phyloP scores from a whole-genome alignment of 2,113 vertebrate genomes.

The Agapornis roseicollis region DNA sequence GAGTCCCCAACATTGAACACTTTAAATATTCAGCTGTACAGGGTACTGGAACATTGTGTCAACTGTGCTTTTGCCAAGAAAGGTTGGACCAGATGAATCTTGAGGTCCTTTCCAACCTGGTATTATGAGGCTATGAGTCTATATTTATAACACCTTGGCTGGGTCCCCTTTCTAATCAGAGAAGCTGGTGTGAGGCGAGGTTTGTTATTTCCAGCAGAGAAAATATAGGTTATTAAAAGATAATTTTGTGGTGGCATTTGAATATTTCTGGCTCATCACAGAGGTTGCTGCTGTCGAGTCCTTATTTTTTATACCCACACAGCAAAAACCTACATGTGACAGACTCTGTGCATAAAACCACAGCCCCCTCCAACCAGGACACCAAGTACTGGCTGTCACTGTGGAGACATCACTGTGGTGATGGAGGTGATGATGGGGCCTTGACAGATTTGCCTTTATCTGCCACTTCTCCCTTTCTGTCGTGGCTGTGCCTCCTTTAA shows the following conservation, averaged over 20 bases:
- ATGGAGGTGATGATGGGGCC: background rate
- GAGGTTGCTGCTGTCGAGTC: background rate
- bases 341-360: background rate
- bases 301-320: background rate
- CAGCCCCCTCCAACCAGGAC: background rate
- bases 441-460: background rate
- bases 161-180: conserved; percentile 23
- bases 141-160: conserved; percentile 21
- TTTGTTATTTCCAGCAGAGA: background rate
- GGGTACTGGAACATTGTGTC: background rate
- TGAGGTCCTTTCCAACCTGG: background rate
- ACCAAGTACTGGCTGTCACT: accelerated
- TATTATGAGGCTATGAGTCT: background rate
- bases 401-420: accelerated
- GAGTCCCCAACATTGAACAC: background rate
- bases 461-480: background rate
- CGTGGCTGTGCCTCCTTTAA: background rate
- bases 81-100: background rate
- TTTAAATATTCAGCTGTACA: background rate
- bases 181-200: background rate
- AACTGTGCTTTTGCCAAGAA: background rate
- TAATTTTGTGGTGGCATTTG: background rate
- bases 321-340: background rate
- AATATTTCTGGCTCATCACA: background rate
- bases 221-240: background rate